These are phyloP conservation scores for Eurytoma adleriae DNA, from an alignment of 2,888 invertebrate genomes.

Conservation along the genomic window DNA sequence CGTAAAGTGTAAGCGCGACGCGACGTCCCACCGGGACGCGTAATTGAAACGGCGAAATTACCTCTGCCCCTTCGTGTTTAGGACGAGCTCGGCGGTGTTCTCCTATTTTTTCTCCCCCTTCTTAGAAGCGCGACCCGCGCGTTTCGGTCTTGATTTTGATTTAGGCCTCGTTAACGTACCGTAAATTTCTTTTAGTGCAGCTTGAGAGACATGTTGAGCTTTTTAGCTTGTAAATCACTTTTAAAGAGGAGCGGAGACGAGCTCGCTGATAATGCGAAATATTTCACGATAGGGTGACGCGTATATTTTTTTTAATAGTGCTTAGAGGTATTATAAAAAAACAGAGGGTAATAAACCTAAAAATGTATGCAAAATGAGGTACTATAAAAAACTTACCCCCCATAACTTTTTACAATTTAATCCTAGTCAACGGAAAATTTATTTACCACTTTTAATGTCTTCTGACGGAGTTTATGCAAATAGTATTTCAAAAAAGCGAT, in stretches of 20 bases:
- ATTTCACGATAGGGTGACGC: too few relatives aligned
- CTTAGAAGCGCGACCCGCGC: background rate
- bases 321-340: too few relatives aligned
- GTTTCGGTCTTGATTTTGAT: constrained; percentile 29
- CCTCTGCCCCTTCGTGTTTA: background rate
- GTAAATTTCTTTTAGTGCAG: constrained; percentile 28
- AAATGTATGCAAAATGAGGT: too few relatives aligned
- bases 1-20: constrained; percentile 10
- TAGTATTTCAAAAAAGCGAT: too few relatives aligned
- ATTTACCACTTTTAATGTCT: too few relatives aligned
- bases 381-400: too few relatives aligned
- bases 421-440: too few relatives aligned
- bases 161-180: constrained; percentile 26
- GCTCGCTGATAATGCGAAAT: too few relatives aligned
- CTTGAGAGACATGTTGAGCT: background rate
- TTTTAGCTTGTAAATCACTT: background rate
- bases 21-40: background rate
- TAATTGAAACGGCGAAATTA: constrained; percentile 14
- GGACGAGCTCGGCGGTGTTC: background rate
- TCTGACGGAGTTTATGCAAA: too few relatives aligned
- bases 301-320: too few relatives aligned
- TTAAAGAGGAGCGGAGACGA: background rate
- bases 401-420: too few relatives aligned
- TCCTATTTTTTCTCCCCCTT: background rate
- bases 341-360: too few relatives aligned